phyloP scores from a whole-genome alignment of 2,113 vertebrate species.

The Rhinogobius similis region DNA sequence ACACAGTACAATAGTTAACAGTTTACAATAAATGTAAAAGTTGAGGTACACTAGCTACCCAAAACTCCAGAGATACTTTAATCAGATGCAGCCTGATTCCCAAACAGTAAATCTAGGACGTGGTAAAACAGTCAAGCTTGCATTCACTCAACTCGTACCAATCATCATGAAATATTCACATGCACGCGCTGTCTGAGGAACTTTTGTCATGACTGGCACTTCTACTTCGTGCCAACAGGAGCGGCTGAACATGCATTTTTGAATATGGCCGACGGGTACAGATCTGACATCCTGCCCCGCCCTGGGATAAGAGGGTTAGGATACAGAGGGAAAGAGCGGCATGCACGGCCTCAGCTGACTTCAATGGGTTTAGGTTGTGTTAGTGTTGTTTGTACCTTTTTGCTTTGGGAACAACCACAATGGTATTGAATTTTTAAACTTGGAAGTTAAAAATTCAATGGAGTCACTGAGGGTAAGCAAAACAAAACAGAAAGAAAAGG shows the following conservation, averaged over 20 bases:
- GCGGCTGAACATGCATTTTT: slow-evolving; percentile 73
- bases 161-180: slow-evolving; percentile 62
- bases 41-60: neutral
- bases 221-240: slow-evolving; percentile 51
- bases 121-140: slow-evolving; percentile 50
- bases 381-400: slow-evolving; percentile 48
- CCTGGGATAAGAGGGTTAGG: slow-evolving; percentile 51
- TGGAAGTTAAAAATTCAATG: slow-evolving; percentile 7
- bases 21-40: neutral
- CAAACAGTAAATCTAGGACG: slow-evolving; percentile 52
- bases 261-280: slow-evolving; percentile 58
- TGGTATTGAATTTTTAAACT: slow-evolving; percentile 25
- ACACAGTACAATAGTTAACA: no score
- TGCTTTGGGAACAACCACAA: slow-evolving; percentile 43
- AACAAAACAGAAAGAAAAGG: slow-evolving; percentile 5
- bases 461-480: slow-evolving; percentile 24
- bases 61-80: slow-evolving; percentile 26
- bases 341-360: slow-evolving; percentile 48
- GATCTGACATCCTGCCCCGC: slow-evolving; percentile 64
- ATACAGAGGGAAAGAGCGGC: slow-evolving; percentile 35
- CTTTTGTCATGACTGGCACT: slow-evolving; percentile 63
- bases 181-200: slow-evolving; percentile 68
- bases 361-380: slow-evolving; percentile 60
- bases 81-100: slow-evolving; percentile 30
- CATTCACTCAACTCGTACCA: slow-evolving; percentile 40